Evolutionary conservation across 2,113 vertebrate genomes (phyloP), one percentile per base, ranked within the genome.

Genomic region (Acinonyx jubatus): DNA sequence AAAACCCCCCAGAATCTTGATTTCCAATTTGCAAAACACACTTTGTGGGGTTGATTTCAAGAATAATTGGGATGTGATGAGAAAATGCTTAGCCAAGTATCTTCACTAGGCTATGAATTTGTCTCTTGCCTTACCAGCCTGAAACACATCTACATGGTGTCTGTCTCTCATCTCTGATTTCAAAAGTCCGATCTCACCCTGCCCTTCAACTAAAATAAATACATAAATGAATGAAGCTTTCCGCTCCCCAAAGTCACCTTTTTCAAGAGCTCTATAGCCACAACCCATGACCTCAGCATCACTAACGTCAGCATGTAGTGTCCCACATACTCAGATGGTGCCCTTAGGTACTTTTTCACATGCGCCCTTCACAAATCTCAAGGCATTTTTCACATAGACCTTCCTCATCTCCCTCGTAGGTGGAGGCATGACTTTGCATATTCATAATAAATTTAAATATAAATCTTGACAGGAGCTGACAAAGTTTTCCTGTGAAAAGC

Each of bases 371-470:
- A 55, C 12, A 41, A 19, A 13, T 57, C 33, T 57, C 57, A 16
- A 91, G 80, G 41, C 7, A 38, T 78, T 25, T 41, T 71, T 63
- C 33, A 57, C 27, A 36, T 6, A 38, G 31, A 69, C 11, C 31
- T 29, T 45, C 45, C 45, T 50, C 10, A 52, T 68, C 33, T 52
- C 29, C 29, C 41, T 50, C 21, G 55, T 21, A 69, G 45, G 31
- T 45, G 9, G n/a, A 63, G 2, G 14, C 13, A 65, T 50, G 48
- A 52, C 63, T 74, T 31, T 63, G 27, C 93, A 82, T 71, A 71
- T 57, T 93, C 21, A 93, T 16, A 89, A 48, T 66, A 91, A 25
- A 93, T 66, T 61, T 52, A 92, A 92, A 96, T 85, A 73, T 63
- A 96, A 78, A 68, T 73, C 71, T 92, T 86, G 50, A 27, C 10